Percentiles rank a stretch among this genome's conserved stretches.
phyloP scores from a whole-genome alignment of 2,797 vertebrate species.

The Mus caroli region DNA sequence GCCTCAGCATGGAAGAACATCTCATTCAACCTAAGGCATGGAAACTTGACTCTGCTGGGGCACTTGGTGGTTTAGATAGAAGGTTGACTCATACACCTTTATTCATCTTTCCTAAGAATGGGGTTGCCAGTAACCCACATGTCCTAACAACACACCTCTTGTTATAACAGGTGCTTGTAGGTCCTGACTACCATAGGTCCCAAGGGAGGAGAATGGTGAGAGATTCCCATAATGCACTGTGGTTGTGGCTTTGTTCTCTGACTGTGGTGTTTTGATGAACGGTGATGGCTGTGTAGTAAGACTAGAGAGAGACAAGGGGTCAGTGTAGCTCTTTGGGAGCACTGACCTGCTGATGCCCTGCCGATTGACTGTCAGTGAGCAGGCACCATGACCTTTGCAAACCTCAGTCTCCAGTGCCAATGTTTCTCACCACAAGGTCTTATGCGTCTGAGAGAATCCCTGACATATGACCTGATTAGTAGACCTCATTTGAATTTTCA shows the following conservation, averaged over 20 bases:
- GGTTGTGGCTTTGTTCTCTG: not conserved
- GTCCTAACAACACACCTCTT: not conserved
- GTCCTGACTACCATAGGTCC: not conserved
- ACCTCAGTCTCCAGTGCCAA: not conserved
- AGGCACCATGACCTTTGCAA: not conserved
- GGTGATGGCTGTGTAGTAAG: not conserved
- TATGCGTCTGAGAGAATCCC: not conserved
- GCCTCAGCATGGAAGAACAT: not conserved
- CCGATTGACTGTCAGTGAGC: not conserved
- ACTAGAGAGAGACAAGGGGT: not conserved
- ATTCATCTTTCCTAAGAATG: not conserved
- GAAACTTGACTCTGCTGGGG: not conserved
- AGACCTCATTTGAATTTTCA: not conserved
- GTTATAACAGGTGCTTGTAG: not conserved
- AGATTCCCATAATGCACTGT: not conserved
- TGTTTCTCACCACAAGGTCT: not conserved
- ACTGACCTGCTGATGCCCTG: rapidly evolving
- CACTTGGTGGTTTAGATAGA: not conserved
- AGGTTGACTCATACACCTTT: not conserved
- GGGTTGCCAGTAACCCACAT: not conserved
- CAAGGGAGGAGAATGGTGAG: not conserved
- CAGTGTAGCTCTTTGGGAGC: not conserved
- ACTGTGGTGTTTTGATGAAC: not conserved
- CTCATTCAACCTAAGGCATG: not conserved
- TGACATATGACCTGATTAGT: not conserved